phyloP scores from a whole-genome alignment of 2,888 invertebrate species.

The Macaria notata region DNA sequence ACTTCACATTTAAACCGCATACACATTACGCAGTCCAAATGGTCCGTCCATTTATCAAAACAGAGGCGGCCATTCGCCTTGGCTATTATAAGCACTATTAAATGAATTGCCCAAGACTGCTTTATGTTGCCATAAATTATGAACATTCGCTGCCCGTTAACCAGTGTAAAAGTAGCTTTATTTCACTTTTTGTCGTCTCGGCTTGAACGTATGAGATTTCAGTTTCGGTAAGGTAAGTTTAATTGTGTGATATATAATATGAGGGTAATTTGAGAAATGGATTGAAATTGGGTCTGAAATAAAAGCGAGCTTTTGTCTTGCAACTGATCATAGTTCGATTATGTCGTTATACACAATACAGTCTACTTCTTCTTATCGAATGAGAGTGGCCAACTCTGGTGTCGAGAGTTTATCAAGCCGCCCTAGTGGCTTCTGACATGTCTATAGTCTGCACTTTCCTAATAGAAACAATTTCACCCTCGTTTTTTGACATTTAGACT shows the following conservation, averaged over 20 bases:
- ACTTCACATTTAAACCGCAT: slow-evolving; percentile 39
- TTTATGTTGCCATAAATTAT: slow-evolving; percentile 56
- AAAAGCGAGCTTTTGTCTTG: too few species aligned
- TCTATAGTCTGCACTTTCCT: too few species aligned
- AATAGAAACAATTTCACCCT: too few species aligned
- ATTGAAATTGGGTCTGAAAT: too few species aligned
- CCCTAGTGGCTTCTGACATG: too few species aligned
- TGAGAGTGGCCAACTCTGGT: too few species aligned
- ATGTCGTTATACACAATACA: too few species aligned
- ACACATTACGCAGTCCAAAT: slow-evolving; percentile 47
- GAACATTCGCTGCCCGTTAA: slow-evolving; percentile 42
- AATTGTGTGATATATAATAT: slow-evolving; percentile 16
- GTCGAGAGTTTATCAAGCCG: too few species aligned
- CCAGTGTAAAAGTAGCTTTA: slow-evolving; percentile 37
- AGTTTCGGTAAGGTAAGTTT: slow-evolving; percentile 12
- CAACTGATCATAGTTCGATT: too few species aligned
- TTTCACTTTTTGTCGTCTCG: slow-evolving; percentile 23
- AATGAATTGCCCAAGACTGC: slow-evolving; percentile 44
- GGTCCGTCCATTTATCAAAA: slow-evolving; percentile 55
- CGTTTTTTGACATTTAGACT: too few species aligned
- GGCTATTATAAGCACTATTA: slow-evolving; percentile 47
- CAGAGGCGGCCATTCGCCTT: slow-evolving; percentile 15
- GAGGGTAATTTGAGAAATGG: neutral
- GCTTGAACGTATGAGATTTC: slow-evolving; percentile 22
- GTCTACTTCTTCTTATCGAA: too few species aligned